Evolutionary conservation across 1,140 invertebrate species (phyloP).

Genomic region (Cyclina sinensis): DNA sequence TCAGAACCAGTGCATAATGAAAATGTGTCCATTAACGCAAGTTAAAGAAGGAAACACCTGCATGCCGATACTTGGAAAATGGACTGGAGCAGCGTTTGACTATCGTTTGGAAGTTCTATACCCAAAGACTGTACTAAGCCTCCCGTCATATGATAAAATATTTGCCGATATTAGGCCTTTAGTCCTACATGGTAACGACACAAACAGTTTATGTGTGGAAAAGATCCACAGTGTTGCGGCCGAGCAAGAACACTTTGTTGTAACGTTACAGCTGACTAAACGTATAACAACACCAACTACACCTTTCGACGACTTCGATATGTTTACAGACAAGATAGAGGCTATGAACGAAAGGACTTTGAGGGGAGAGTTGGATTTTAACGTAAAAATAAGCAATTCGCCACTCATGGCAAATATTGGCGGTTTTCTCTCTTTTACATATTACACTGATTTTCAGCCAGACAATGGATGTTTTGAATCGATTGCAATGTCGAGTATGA

Average conservation of each 20-base stretch:
- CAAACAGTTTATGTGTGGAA: neutral
- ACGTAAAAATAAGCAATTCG: neutral
- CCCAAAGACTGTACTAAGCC: neutral
- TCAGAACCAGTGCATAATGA: neutral
- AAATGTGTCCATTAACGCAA: neutral
- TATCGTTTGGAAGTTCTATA: neutral
- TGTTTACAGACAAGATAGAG: neutral
- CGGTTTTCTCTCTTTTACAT: too few relatives aligned
- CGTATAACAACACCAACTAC: neutral
- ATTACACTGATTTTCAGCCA: too few relatives aligned
- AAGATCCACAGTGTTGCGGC: neutral
- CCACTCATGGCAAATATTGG: too few relatives aligned
- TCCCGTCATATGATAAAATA: neutral
- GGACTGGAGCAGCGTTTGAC: neutral
- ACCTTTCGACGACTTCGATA: neutral
- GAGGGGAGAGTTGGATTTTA: neutral
- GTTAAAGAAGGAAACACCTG: neutral
- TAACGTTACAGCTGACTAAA: neutral
- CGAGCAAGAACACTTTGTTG: neutral
- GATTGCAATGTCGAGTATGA: neutral
- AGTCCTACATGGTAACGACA: neutral
- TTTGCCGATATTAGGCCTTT: neutral
- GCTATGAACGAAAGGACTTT: neutral
- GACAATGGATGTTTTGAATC: too few relatives aligned
- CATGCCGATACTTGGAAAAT: neutral